Evolutionary conservation across 2,113 vertebrate species (phyloP).

Genomic region (Eonycteris spelaea): DNA sequence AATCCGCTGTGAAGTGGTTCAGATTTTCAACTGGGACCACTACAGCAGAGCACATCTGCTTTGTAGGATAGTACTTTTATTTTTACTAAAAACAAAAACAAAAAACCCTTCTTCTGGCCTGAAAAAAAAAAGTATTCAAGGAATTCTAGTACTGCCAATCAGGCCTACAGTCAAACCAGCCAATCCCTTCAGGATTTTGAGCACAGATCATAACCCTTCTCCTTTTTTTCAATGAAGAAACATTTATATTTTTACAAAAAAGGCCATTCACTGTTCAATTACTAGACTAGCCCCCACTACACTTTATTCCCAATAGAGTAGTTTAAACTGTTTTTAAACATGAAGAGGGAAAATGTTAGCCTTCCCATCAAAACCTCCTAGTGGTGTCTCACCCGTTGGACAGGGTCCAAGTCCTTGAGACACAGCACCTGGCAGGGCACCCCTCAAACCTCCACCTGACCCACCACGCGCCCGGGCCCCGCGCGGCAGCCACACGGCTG

Average conservation of each 20-base stretch:
- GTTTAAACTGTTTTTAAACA: conserved; percentile 18
- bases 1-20: not conserved
- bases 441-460: not conserved
- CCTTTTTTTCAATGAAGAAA: not conserved
- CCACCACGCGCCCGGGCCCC: not conserved
- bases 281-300: not conserved
- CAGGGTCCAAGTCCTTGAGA: not conserved
- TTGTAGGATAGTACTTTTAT: not conserved
- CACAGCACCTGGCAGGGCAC: too few species aligned
- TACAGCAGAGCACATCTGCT: not conserved
- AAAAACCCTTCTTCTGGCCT: not conserved
- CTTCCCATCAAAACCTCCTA: not conserved
- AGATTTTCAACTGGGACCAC: not conserved
- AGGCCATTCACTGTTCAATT: not conserved
- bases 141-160: not conserved
- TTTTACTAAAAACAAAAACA: not conserved
- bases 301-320: not conserved
- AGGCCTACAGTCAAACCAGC: not conserved
- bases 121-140: not conserved
- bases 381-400: not conserved
- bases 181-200: not conserved
- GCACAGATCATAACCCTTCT: not conserved
- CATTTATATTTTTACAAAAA: conserved; percentile 13
- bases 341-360: not conserved
- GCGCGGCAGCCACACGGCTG: not conserved